phyloP scores from a whole-genome alignment of 2,113 vertebrate species.

The Albula goreensis region DNA sequence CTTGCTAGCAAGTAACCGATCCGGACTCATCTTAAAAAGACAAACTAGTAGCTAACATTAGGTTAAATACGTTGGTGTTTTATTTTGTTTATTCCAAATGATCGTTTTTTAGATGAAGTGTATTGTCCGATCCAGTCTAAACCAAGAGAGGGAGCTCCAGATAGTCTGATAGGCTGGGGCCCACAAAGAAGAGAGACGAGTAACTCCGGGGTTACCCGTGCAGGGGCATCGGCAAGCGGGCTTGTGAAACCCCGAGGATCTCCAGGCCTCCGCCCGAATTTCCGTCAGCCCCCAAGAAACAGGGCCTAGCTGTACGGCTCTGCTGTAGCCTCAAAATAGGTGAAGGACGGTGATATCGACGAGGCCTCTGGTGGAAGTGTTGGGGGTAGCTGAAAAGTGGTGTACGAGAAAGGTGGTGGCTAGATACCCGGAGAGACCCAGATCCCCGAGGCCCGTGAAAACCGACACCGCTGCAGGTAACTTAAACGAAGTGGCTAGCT shows the following conservation, averaged over 20 bases:
- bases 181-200: slow-evolving; percentile 43
- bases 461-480: slow-evolving; percentile 41
- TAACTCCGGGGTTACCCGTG: slow-evolving; percentile 55
- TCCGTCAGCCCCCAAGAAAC: slow-evolving; percentile 47
- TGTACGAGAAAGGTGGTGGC: slow-evolving; percentile 45
- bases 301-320: slow-evolving; percentile 37
- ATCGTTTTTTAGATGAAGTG: slow-evolving; percentile 8
- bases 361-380: slow-evolving; percentile 72
- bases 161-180: slow-evolving; percentile 44
- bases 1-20: slow-evolving; percentile 1
- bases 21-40: slow-evolving; percentile 4
- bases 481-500: slow-evolving; percentile 3
- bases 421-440: slow-evolving; percentile 47
- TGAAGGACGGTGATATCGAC: slow-evolving; percentile 63
- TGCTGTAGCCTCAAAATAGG: slow-evolving; percentile 40
- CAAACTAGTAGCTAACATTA: neutral
- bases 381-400: slow-evolving; percentile 39
- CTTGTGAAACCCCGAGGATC: slow-evolving; percentile 60
- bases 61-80: neutral
- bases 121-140: slow-evolving; percentile 42
- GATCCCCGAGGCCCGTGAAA: slow-evolving; percentile 30
- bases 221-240: slow-evolving; percentile 57
- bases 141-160: slow-evolving; percentile 40
- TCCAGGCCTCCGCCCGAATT: slow-evolving; percentile 64
- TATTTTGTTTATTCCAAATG: neutral